These are phyloP conservation scores for Channallabes apus DNA, from an alignment of 2,797 vertebrate genomes.

Conservation along the genomic window DNA sequence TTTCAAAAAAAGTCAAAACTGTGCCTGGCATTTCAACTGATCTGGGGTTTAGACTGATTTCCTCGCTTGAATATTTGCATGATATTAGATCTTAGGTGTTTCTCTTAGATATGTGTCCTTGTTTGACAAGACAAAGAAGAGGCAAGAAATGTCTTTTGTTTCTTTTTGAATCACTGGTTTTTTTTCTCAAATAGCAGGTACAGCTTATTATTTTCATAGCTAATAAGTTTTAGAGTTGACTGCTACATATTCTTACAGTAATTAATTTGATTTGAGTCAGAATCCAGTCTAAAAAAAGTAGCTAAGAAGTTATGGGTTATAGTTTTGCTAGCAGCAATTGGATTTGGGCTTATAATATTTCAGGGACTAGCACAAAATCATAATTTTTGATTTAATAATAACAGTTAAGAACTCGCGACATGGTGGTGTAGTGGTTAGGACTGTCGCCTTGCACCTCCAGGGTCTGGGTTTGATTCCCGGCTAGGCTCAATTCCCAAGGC, in stretches of 20 bases:
- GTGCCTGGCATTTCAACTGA: background rate
- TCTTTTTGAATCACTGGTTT: background rate
- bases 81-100: background rate
- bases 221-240: slow-evolving; percentile 1
- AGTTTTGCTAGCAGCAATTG: background rate
- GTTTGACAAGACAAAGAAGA: background rate
- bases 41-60: background rate
- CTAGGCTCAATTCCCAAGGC: too few relatives aligned
- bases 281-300: background rate
- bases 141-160: background rate
- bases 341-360: background rate
- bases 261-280: background rate
- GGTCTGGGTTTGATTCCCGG: too few relatives aligned
- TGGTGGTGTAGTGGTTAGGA: too few relatives aligned
- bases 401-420: background rate
- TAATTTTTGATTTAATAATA: too few relatives aligned
- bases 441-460: too few relatives aligned
- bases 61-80: background rate
- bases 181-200: background rate
- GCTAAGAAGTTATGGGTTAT: background rate
- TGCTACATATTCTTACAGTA: too few relatives aligned
- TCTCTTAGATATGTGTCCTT: background rate
- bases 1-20: background rate
- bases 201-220: slow-evolving; percentile 19
- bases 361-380: background rate